phyloP scores from a whole-genome alignment of 2,113 vertebrate species.

The Hippoglossus stenolepis region DNA sequence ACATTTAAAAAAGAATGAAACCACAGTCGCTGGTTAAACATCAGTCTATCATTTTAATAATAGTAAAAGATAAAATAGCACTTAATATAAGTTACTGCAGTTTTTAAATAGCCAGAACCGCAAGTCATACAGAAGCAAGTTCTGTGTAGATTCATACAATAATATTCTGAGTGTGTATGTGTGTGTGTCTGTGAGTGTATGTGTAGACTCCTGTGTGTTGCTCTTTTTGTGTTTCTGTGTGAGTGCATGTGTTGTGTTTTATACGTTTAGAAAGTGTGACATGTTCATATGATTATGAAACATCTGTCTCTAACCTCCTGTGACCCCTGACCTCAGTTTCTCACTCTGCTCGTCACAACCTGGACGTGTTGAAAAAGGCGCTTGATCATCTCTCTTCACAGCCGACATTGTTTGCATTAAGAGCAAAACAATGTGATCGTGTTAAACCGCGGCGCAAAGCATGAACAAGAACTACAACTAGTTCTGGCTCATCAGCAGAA shows the following conservation, averaged over 20 bases:
- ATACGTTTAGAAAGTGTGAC: conserved; percentile 35
- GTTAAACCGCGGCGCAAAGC: conserved; percentile 13
- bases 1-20: conserved; percentile 35
- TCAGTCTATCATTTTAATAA: conserved; percentile 69
- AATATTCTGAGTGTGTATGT: conserved; percentile 7
- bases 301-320: conserved; percentile 42
- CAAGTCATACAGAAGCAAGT: conserved; percentile 60
- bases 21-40: conserved; percentile 54
- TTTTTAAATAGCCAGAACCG: conserved; percentile 69
- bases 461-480: conserved; percentile 41
- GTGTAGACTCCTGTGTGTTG: conserved; percentile 14
- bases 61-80: conserved; percentile 73
- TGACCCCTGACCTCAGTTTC: conserved; percentile 35
- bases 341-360: conserved; percentile 13
- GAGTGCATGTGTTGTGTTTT: conserved; percentile 15
- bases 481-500: conserved; percentile 38
- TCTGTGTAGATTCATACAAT: conserved; percentile 62
- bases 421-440: neutral
- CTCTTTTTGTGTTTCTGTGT: conserved; percentile 8
- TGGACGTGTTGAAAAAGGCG: conserved; percentile 5
- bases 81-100: conserved; percentile 81
- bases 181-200: conserved; percentile 25
- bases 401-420: neutral
- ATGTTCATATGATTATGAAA: conserved; percentile 44
- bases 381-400: neutral